Evolutionary conservation across 2,797 vertebrate species (phyloP), one percentile per base, ranked within the genome.

Genomic region (Enteromius anoplus): DNA sequence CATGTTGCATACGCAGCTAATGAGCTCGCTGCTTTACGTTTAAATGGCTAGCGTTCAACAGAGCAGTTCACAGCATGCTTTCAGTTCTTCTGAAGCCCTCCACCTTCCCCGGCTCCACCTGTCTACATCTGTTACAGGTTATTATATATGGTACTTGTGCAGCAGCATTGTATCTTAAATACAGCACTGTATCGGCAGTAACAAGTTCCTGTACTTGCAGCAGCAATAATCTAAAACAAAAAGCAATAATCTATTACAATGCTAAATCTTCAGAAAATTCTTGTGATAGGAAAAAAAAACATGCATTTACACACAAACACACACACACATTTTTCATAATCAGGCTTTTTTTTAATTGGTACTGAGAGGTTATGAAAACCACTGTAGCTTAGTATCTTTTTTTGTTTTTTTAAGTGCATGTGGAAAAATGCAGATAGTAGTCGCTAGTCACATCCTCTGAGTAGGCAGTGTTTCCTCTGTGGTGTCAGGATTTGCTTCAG

Each of bases 401-500:
- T 37, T 37, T 37, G 6, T 37, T 37, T 37, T 37, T 37, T 37
- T 37, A 37, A 37, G 37, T 29, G 7, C 1, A 11, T 55, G 10
- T 26, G 32, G 21, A 40, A 23, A 70, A 69, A 70, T 29, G 55
- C 34, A 42, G n/a, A 80, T 40, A 40, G 34, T 37, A 37, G 40
- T 62, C 17, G 60, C 53, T 71, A 17, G 40, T 47, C 51, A 45
- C 68, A 37, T 70, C 17, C 23, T 70, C 14, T 10, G 6, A 70
- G 51, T 29, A 80, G 80, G 42, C 40, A 75, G 6, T 5, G 11
- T 81, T 81, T 81, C 80, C 29, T 65, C 70, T 53, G 58, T 23
- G 32, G 32, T 75, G 71, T 73, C 71, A 51, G 29, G 49, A 72
- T 55, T 12, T 17, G 7, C 34, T 55, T 75, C 64, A 53, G 42